Conservation (phyloP, 2,113 vertebrate species). For the Myocastor coypus region DNA sequence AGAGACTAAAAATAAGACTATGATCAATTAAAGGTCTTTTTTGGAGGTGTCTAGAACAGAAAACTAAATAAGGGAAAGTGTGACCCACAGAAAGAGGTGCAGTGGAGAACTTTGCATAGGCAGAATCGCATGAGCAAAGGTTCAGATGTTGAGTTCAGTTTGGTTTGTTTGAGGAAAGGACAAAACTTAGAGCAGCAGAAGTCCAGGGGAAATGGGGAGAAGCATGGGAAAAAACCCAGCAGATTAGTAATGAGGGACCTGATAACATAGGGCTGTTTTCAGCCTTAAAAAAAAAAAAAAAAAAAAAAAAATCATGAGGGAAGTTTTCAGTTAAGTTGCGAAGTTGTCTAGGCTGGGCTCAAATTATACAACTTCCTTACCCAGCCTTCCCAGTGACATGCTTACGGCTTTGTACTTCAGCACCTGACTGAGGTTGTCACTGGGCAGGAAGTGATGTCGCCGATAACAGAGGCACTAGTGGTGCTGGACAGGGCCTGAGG, state of each 20-base stretch:
- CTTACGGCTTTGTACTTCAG: not conserved
- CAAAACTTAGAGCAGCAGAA: not conserved
- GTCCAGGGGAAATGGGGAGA: not conserved
- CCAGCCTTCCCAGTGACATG: not conserved
- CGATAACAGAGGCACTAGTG: not conserved
- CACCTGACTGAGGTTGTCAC: not conserved
- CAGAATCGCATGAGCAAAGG: not conserved
- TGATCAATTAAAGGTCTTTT: not conserved
- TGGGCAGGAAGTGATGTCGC: not conserved
- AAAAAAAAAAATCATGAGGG: not conserved
- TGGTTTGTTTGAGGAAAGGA: not conserved
- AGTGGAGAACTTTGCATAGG: not conserved
- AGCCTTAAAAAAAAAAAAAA: not conserved
- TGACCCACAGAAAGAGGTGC: not conserved
- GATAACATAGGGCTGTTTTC: not conserved
- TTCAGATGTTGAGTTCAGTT: not conserved
- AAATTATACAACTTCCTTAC: not conserved
- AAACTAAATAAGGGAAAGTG: not conserved
- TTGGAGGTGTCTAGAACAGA: not conserved
- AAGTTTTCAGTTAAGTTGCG: not conserved
- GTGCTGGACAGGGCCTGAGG: not conserved
- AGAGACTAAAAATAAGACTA: not conserved
- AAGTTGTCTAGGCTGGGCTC: not conserved
- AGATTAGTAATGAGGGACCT: not conserved
- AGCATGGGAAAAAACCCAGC: fast-evolving